These are phyloP conservation scores for Glossophaga mutica DNA, from an alignment of 2,797 vertebrate genomes.

Conservation along the genomic window DNA sequence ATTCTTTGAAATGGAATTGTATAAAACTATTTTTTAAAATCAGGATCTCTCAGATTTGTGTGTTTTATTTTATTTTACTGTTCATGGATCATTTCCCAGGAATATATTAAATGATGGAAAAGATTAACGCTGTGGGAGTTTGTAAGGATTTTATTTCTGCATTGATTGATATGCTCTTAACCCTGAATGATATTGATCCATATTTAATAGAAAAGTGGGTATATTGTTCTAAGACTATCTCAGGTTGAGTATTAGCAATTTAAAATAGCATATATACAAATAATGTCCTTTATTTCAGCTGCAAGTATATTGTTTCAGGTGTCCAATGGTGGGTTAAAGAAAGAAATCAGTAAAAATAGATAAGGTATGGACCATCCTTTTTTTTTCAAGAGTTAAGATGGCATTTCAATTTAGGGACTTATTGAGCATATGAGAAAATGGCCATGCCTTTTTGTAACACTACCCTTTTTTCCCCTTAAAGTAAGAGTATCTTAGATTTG, in stretches of 20 bases:
- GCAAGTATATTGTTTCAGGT: not conserved
- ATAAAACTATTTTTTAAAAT: conserved; percentile 26
- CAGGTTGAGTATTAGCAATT: not conserved
- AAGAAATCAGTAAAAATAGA: not conserved
- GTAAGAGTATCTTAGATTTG: not conserved
- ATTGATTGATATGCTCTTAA: conserved; percentile 41
- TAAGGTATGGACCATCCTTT: rapidly evolving
- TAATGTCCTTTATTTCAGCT: not conserved
- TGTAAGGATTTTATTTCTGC: conserved; percentile 53
- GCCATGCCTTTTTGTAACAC: not conserved
- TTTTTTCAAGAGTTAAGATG: not conserved
- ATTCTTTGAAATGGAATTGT: not conserved
- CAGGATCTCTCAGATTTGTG: conserved; percentile 2
- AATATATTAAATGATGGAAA: conserved; percentile 38
- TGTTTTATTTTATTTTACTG: conserved; percentile 51
- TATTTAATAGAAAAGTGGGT: conserved; percentile 44
- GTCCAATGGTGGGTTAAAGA: conserved; percentile 15
- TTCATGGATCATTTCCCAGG: conserved; percentile 46
- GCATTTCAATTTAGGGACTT: not conserved
- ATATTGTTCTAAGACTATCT: conserved; percentile 28
- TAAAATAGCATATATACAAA: conserved; percentile 2
- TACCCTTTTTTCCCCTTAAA: not conserved
- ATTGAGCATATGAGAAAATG: conserved; percentile 5
- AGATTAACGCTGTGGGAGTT: conserved; percentile 25
- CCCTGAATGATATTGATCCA: conserved; percentile 41